Evolutionary conservation across 2,113 vertebrate species (phyloP).

Genomic region (Nettapus auritus): DNA sequence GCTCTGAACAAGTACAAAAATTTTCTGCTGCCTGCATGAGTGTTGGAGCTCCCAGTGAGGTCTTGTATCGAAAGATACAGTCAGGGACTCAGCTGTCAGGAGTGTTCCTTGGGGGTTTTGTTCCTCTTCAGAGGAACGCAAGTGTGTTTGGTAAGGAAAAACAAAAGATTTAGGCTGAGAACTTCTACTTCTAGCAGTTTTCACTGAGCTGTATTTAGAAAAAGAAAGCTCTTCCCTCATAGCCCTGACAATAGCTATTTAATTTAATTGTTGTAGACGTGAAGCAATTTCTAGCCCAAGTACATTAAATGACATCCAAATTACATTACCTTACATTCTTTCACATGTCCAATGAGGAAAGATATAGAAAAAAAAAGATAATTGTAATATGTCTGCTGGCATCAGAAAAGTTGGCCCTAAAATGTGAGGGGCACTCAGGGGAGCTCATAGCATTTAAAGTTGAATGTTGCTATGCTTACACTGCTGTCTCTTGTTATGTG

Average conservation of each 20-base stretch:
- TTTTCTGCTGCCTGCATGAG: neutral
- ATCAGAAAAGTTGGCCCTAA: neutral
- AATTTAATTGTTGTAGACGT: neutral
- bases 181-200: neutral
- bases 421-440: neutral
- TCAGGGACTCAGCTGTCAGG: rapidly evolving
- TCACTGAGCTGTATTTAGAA: neutral
- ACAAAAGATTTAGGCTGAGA: neutral
- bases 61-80: neutral
- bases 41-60: neutral
- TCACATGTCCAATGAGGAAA: neutral
- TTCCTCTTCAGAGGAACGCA: neutral
- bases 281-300: neutral
- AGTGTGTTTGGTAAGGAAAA: neutral
- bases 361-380: neutral
- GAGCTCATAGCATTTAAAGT: neutral
- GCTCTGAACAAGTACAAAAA: neutral
- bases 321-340: neutral
- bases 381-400: neutral
- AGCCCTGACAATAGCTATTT: neutral
- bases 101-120: rapidly evolving
- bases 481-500: neutral
- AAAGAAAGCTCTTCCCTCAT: neutral
- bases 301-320: neutral
- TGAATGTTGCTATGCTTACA: neutral